Evolutionary conservation across 1,140 invertebrate genomes (phyloP), one percentile per base, ranked within the genome.

Genomic region (Cephus cinctus): DNA sequence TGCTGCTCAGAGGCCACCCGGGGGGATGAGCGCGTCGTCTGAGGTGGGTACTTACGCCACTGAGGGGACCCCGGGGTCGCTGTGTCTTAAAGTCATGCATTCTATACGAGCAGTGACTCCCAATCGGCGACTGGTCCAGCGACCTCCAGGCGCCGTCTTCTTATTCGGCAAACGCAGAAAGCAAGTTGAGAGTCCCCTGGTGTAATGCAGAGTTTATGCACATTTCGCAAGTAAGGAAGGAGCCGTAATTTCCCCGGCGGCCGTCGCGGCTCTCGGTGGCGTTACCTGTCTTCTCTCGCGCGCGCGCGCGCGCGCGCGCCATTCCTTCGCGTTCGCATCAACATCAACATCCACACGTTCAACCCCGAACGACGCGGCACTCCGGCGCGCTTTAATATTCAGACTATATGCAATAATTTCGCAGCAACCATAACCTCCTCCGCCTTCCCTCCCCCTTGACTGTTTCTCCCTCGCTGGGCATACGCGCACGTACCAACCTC

Each of bases 371-470:
- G 49, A 67, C 59, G 61, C 49, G 61, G 60, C 68, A 65, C 71
- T 72, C 59, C 57, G 56, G 39, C 61, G 53, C 70, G 65, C 67
- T 76, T 74, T 76, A 74, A 75, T 76, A 75, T 75, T 76, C 71
- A 74, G 65, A 73, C 70, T 75, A 74, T 75, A 74, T 73, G 74
- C 71, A 73, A 74, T 74, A 76, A 76, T 75, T 74, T 71, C 65
- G 63, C 61, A 59, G 61, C 62, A 62, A 65, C 58, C 69, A 65
- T 68, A 71, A 69, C 64, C 54, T 62, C 19, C 20, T 43, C 35
- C 31, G 25, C 43, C 52, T 18, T 45, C 46, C 21, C 15, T 40
- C 19, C 9, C 20, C 15, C 15, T 22, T 14, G 20, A 5, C 18
- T 18, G 35, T 18, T 21, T 25, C 34, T 20, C 47, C 49, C 40